Evolutionary conservation across 2,888 invertebrate genomes (phyloP), one percentile per base, ranked within the genome.

Genomic region (Drosophila mettleri): DNA sequence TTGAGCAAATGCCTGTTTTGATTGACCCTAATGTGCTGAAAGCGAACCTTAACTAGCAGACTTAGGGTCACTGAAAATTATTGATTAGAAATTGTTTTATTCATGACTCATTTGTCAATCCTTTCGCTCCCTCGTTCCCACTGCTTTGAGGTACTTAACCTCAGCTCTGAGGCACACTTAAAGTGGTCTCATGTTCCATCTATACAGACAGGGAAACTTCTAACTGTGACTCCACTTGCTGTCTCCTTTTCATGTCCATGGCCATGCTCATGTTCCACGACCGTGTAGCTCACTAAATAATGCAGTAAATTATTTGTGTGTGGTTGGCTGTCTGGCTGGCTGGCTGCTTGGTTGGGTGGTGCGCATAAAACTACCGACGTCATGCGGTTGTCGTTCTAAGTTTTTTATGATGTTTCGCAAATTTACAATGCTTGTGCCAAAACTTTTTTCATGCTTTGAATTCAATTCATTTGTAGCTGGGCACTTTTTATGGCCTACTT

Each of bases 131-230:
- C n/a, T 18, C 10, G 9, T 43, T 24, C 12, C 18, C 10, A 16
- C 16, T 6, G 0, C 49, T n/a, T n/a, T 14, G 69, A 71, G 82
- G 79, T 84, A 79, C 67, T 82, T 82, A 82, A 82, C 82, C 85
- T 74, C 74, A 45, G 51, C 64, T 62, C 70, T 41, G 31, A 67
- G 62, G 48, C 67, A 45, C 78, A 78, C 77, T 79, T 81, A 63
- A 81, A 79, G 65, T 63, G 69, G 62, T 77, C 74, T 67, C 79
- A 71, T 78, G 64, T 80, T 80, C 64, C 62, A n/a, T n/a, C n/a
- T n/a, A n/a, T n/a, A n/a, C n/a, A 61, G 51, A 63, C 61, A 61
- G 20, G 29, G 41, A 58, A 58, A 39, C 46, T 16, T 16, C 45
- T 45, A 49, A 62, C 53, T 52, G 27, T 34, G 36, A 52, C 52